Conservation (phyloP, 2,888 invertebrate genomes). For the Drosophila multiciliata region DNA sequence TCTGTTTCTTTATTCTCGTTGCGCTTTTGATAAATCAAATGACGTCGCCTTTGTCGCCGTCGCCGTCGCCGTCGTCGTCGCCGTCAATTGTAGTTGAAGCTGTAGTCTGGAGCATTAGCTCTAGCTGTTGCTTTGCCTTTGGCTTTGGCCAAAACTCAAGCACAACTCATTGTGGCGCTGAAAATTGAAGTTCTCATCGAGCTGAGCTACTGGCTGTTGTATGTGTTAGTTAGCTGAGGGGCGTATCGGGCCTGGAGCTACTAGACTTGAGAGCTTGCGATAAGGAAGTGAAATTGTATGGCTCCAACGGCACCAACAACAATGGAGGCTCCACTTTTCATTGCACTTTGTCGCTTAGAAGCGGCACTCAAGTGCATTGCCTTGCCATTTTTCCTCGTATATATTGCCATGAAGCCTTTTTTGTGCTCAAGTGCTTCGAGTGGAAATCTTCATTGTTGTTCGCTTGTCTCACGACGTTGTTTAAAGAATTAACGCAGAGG, state of each 20-base stretch:
- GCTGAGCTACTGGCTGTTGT: constrained; percentile 22
- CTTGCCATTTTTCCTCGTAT: constrained; percentile 44
- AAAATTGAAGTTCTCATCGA: constrained; percentile 71
- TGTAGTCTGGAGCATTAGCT: constrained; percentile 26
- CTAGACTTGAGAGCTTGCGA: constrained; percentile 58
- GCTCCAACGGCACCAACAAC: constrained; percentile 64
- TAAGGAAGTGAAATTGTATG: constrained; percentile 74
- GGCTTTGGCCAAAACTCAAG: constrained; percentile 55
- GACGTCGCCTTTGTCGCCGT: constrained; percentile 58
- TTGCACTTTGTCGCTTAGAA: constrained; percentile 65
- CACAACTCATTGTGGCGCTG: constrained; percentile 66
- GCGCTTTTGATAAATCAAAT: constrained; percentile 68
- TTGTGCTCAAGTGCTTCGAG: constrained; percentile 46
- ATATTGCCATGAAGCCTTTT: constrained; percentile 39
- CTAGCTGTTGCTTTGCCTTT: constrained; percentile 4
- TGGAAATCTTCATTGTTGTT: constrained; percentile 64
- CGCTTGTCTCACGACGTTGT: constrained; percentile 45
- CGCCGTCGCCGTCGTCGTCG: constrained; percentile 50
- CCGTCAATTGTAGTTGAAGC: constrained; percentile 31
- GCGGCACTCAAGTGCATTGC: constrained; percentile 65
- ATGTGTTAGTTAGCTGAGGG: background rate
- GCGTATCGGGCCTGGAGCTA: background rate
- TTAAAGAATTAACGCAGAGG: constrained; percentile 50
- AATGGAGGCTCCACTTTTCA: constrained; percentile 43
- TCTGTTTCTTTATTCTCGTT: constrained; percentile 47